Percentiles rank a stretch among this genome's conserved stretches.
Evolutionary conservation across 2,888 invertebrate species (phyloP).

Genomic region (Neoitamus cyanurus): DNA sequence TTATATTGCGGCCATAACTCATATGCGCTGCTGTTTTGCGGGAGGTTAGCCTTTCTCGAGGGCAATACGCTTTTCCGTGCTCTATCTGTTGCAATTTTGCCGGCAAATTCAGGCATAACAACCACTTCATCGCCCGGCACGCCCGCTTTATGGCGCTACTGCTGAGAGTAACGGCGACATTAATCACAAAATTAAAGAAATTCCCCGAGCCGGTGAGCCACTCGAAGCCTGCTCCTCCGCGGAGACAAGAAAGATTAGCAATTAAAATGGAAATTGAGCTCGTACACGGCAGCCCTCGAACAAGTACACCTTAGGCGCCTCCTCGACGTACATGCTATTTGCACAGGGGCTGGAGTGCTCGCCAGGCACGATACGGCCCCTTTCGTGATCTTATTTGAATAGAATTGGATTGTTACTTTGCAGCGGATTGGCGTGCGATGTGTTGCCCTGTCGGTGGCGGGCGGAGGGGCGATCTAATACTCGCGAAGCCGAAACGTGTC

Average conservation of each 20-base stretch:
- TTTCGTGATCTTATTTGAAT: slow-evolving; percentile 41
- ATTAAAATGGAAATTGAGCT: slow-evolving; percentile 6
- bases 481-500: slow-evolving; percentile 3
- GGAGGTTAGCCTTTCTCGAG: background rate
- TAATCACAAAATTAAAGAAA: slow-evolving; percentile 21
- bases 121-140: background rate
- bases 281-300: background rate
- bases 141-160: background rate
- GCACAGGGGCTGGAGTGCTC: background rate
- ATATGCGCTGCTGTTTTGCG: background rate
- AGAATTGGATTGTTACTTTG: slow-evolving; percentile 29
- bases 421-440: background rate
- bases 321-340: background rate
- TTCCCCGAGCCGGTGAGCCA: background rate
- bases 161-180: background rate
- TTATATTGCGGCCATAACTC: slow-evolving; percentile 20
- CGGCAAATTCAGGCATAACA: background rate
- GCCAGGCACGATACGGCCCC: background rate
- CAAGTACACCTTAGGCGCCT: background rate
- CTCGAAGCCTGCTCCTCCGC: background rate
- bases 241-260: slow-evolving; percentile 17
- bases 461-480: background rate
- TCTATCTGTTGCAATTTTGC: slow-evolving; percentile 11
- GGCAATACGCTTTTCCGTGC: background rate
- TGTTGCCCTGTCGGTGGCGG: background rate